Conservation (phyloP, 1,140 invertebrate species). For the Euwallacea fornicatus region DNA sequence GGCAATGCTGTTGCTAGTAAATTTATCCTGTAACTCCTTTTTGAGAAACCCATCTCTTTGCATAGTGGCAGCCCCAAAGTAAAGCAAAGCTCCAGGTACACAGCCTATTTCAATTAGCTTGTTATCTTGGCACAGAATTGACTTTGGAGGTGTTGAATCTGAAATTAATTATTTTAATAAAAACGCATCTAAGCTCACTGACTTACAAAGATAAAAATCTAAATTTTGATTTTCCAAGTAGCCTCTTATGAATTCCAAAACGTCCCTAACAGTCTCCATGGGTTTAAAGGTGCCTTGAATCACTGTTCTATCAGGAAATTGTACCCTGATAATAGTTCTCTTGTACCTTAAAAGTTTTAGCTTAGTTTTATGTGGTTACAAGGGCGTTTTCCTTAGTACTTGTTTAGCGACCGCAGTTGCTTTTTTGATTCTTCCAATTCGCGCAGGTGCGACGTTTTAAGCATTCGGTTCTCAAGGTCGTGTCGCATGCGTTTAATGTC, state of each 20-base stretch:
- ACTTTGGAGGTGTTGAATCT: slow-evolving; percentile 78
- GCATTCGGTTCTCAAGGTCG: slow-evolving; percentile 64
- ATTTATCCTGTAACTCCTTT: slow-evolving; percentile 54
- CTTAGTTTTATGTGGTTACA: not conserved
- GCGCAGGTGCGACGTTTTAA: slow-evolving; percentile 66
- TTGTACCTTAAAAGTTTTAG: slow-evolving; percentile 59
- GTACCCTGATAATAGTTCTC: slow-evolving; percentile 72
- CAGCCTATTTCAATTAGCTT: slow-evolving; percentile 68
- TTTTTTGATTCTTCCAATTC: slow-evolving; percentile 64
- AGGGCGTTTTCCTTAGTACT: slow-evolving; percentile 55
- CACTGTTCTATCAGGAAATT: slow-evolving; percentile 79
- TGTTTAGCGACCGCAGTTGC: slow-evolving; percentile 61
- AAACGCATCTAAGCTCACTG: not conserved
- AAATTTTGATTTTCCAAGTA: slow-evolving; percentile 63
- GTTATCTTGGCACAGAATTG: slow-evolving; percentile 59
- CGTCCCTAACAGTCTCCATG: slow-evolving; percentile 64
- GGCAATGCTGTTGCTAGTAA: slow-evolving; percentile 54
- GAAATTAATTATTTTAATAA: not conserved
- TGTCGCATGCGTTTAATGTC: slow-evolving; percentile 67
- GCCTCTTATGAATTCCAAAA: slow-evolving; percentile 70
- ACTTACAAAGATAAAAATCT: slow-evolving; percentile 77
- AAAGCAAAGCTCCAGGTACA: slow-evolving; percentile 74
- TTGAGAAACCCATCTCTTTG: slow-evolving; percentile 48
- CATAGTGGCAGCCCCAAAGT: slow-evolving; percentile 60
- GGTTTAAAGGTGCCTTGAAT: slow-evolving; percentile 78